Percentiles rank a stretch among this genome's conserved stretches.
Evolutionary conservation across 2,888 invertebrate genomes (phyloP).

Genomic region (Athripsodes cinereus): DNA sequence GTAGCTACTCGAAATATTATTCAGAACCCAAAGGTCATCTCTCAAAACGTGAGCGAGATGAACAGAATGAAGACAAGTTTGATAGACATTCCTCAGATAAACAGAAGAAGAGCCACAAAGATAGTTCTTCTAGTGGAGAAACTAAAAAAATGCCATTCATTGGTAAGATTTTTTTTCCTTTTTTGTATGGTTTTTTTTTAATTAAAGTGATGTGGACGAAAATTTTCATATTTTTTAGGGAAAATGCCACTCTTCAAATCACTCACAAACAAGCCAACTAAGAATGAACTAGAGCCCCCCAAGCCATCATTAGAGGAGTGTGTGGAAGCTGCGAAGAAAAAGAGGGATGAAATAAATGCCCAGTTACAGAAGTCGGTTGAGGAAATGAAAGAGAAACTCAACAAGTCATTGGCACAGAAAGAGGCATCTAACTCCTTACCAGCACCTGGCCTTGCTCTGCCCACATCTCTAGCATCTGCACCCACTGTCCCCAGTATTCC

Average conservation of each 20-base stretch:
- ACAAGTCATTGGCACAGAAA: constrained; percentile 33
- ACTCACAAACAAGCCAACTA: constrained; percentile 33
- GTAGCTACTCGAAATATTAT: constrained; percentile 28
- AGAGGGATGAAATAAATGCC: constrained; percentile 49
- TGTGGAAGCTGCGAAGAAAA: constrained; percentile 40
- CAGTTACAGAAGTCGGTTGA: constrained; percentile 51
- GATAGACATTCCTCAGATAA: constrained; percentile 29
- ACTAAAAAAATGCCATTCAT: constrained; percentile 77
- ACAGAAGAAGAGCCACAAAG: constrained; percentile 26
- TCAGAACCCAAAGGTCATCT: constrained; percentile 26
- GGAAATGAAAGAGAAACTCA: constrained; percentile 46
- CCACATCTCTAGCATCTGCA: constrained; percentile 30
- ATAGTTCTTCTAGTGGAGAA: constrained; percentile 36
- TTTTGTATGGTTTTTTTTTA: too few relatives aligned
- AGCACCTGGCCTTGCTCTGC: constrained; percentile 33
- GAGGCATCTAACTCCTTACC: constrained; percentile 35
- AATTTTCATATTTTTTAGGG: constrained; percentile 35
- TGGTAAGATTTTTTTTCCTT: constrained; percentile 45
- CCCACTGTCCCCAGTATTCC: constrained; percentile 21
- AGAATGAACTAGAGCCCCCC: constrained; percentile 30
- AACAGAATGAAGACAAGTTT: constrained; percentile 34
- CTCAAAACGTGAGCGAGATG: constrained; percentile 32
- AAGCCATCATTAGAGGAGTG: constrained; percentile 40
- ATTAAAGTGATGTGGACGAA: too few relatives aligned
- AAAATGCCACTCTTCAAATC: constrained; percentile 74